These are phyloP conservation scores for Eira barbara DNA, from an alignment of 2,113 vertebrate species.

Conservation along the genomic window DNA sequence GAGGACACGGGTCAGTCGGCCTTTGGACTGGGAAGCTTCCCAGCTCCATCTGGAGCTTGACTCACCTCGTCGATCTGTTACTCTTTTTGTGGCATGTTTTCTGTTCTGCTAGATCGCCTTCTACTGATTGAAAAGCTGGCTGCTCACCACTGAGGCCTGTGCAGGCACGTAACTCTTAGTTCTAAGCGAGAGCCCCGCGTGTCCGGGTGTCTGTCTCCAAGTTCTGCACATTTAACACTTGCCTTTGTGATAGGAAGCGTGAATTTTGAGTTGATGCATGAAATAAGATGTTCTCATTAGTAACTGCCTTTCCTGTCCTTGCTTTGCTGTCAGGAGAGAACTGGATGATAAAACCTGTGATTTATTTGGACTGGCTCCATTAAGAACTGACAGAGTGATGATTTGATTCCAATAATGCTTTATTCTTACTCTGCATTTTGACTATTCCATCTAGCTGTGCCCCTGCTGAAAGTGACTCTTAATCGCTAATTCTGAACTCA, in stretches of 20 bases:
- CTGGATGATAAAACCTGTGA: slow-evolving; percentile 23
- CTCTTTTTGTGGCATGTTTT: background rate
- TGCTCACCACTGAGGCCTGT: background rate
- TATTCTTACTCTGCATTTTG: background rate
- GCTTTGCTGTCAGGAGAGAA: background rate
- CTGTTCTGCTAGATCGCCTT: background rate
- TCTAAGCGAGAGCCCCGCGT: background rate
- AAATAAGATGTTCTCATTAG: background rate
- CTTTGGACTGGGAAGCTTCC: background rate
- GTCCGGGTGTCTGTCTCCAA: background rate
- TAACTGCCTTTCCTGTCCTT: background rate
- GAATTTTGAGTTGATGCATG: background rate
- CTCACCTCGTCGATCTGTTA: background rate
- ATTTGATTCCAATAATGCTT: background rate
- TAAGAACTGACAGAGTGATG: background rate
- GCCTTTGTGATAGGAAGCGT: slow-evolving; percentile 8
- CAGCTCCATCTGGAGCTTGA: background rate
- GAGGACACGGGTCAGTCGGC: background rate
- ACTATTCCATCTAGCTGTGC: background rate
- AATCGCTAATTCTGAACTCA: background rate
- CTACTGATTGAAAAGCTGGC: background rate
- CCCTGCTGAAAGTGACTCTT: background rate
- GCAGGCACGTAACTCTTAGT: background rate
- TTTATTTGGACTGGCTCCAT: slow-evolving; percentile 32
- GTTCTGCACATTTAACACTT: background rate